Percentiles rank a stretch among this genome's conserved stretches.
Conservation (phyloP, 2,113 vertebrate species). For the Labrus mixtus region DNA sequence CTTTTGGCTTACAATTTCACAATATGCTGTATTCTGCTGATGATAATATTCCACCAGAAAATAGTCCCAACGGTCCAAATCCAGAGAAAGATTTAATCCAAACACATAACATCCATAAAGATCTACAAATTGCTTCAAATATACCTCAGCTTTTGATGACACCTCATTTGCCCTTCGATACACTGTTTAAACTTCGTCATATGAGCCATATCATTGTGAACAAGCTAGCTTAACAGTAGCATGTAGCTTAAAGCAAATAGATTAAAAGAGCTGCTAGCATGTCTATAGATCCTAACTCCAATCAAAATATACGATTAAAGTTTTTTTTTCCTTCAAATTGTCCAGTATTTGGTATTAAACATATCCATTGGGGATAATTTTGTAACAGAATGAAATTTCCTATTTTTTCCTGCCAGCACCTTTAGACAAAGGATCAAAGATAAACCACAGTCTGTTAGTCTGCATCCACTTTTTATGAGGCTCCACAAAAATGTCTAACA, state of each 20-base stretch:
- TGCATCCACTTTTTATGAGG: conserved; percentile 60
- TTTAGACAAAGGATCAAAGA: conserved; percentile 72
- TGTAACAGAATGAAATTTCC: conserved; percentile 49
- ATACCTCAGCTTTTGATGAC: too few relatives aligned
- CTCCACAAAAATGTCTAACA: conserved; percentile 78
- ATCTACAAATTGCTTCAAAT: too few relatives aligned
- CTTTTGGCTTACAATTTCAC: too few relatives aligned
- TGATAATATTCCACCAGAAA: too few relatives aligned
- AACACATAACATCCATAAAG: too few relatives aligned
- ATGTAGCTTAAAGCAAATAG: not conserved
- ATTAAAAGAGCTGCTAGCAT: not conserved
- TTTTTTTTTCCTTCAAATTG: conserved; percentile 10
- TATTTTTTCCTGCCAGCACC: conserved; percentile 63
- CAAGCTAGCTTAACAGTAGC: not conserved
- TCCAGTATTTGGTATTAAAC: conserved; percentile 47
- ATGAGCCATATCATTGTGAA: not conserved
- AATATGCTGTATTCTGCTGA: too few relatives aligned
- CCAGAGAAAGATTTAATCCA: too few relatives aligned
- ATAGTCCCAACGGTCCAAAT: too few relatives aligned
- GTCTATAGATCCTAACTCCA: not conserved
- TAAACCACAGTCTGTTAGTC: conserved; percentile 73
- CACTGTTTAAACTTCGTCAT: too few relatives aligned
- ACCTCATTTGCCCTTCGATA: too few relatives aligned
- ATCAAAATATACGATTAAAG: conserved; percentile 5
- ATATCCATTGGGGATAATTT: conserved; percentile 60